These are phyloP conservation scores for Megalops atlanticus DNA, from an alignment of 2,113 vertebrate species.

Conservation along the genomic window DNA sequence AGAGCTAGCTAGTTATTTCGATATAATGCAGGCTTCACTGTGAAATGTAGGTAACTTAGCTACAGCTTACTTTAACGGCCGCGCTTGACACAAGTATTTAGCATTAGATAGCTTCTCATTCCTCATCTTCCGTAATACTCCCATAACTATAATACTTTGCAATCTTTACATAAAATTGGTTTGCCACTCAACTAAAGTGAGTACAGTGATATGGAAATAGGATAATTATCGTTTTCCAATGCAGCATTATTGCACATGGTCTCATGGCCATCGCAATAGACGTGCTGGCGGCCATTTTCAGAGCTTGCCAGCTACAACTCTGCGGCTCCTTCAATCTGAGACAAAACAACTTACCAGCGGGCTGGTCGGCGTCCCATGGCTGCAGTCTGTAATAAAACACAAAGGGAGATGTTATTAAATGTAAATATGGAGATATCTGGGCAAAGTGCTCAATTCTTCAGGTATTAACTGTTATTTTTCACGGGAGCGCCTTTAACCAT, in stretches of 20 bases:
- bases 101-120: too few relatives aligned
- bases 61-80: too few relatives aligned
- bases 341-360: constrained; percentile 68
- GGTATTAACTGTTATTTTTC: background rate
- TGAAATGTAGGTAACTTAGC: too few relatives aligned
- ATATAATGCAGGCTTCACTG: too few relatives aligned
- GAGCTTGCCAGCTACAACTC: background rate
- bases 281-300: constrained; percentile 67
- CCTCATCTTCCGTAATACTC: too few relatives aligned
- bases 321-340: background rate
- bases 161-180: background rate
- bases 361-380: constrained; percentile 78
- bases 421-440: background rate
- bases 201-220: too few relatives aligned
- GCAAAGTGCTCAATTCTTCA: background rate
- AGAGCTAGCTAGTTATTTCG: too few relatives aligned
- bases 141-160: too few relatives aligned
- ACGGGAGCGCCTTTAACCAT: constrained; percentile 32
- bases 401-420: background rate
- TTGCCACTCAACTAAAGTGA: too few relatives aligned
- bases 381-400: constrained; percentile 59
- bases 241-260: constrained; percentile 34
- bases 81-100: too few relatives aligned
- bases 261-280: background rate
- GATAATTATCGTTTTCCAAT: too few relatives aligned